Percentiles rank a stretch among this genome's conserved stretches.
phyloP scores from a whole-genome alignment of 1,140 invertebrate species.

The Halyomorpha halys region DNA sequence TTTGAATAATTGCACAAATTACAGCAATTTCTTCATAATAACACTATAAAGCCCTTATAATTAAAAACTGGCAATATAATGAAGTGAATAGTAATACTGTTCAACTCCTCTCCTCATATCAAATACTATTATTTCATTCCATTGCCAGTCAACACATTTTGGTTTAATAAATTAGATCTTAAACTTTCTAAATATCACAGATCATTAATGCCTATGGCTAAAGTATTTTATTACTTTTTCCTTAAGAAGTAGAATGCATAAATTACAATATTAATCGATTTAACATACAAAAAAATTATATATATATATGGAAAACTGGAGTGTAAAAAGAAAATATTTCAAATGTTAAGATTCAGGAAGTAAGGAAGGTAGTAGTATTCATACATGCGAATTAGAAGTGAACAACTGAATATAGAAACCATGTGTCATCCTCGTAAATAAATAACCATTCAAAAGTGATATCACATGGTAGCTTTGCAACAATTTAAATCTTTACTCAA shows the following conservation, averaged over 20 bases:
- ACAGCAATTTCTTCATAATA: constrained; percentile 8
- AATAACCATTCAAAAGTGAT: not conserved
- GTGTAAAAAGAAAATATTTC: not conserved
- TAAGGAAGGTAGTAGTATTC: too few relatives aligned
- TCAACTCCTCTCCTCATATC: not conserved
- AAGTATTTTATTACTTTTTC: not conserved
- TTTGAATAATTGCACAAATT: constrained; percentile 14
- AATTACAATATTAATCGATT: not conserved
- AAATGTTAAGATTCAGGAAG: too few relatives aligned
- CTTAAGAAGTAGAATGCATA: not conserved
- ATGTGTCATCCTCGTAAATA: not conserved
- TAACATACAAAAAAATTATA: not conserved
- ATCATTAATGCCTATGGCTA: constrained; percentile 6
- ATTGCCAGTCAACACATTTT: not conserved
- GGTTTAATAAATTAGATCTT: constrained; percentile 8
- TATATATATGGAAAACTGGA: not conserved
- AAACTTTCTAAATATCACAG: constrained; percentile 13
- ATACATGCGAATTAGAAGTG: not conserved
- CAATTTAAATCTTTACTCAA: not conserved
- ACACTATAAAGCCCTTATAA: not conserved
- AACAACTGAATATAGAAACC: not conserved
- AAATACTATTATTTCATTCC: constrained; percentile 7
- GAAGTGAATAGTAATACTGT: not conserved
- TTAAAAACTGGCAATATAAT: not conserved
- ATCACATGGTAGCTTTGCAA: not conserved